phyloP scores from a whole-genome alignment of 1,140 invertebrate genomes.

The Drosophila hydei region DNA sequence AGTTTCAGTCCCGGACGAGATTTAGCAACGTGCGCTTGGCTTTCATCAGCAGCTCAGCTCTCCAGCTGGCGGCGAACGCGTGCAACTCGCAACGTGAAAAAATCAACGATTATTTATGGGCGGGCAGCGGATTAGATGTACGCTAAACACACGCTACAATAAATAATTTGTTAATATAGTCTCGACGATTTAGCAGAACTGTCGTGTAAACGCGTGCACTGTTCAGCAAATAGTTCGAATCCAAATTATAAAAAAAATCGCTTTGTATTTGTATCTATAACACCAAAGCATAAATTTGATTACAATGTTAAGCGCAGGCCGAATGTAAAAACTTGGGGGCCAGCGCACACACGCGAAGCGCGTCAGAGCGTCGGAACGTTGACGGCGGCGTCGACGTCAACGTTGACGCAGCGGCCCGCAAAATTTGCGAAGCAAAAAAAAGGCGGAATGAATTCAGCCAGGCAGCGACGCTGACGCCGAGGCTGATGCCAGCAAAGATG shows the following conservation, averaged over 20 bases:
- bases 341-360: conserved; percentile 49
- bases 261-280: conserved; percentile 49
- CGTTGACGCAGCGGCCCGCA: conserved; percentile 48
- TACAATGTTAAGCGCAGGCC: conserved; percentile 68
- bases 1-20: conserved; percentile 81
- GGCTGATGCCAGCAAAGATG: conserved; percentile 59
- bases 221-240: neutral
- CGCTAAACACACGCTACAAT: conserved; percentile 20
- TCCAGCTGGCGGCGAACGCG: conserved; percentile 44
- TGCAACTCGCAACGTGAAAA: conserved; percentile 48
- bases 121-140: conserved; percentile 15
- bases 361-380: conserved; percentile 45
- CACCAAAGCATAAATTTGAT: conserved; percentile 56
- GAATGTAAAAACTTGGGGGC: conserved; percentile 71
- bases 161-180: conserved; percentile 5
- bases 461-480: conserved; percentile 32
- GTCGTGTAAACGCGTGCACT: neutral
- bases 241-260: conserved; percentile 5
- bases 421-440: conserved; percentile 60
- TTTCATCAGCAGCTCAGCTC: conserved; percentile 44
- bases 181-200: neutral
- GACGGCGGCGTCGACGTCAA: conserved; percentile 49
- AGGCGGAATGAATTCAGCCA: conserved; percentile 66
- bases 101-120: conserved; percentile 21
- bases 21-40: conserved; percentile 76